A percentile compares a stretch with the other conserved stretches of the same genome.
Conservation (phyloP, 2,113 vertebrate genomes). For the Chauna torquata region DNA sequence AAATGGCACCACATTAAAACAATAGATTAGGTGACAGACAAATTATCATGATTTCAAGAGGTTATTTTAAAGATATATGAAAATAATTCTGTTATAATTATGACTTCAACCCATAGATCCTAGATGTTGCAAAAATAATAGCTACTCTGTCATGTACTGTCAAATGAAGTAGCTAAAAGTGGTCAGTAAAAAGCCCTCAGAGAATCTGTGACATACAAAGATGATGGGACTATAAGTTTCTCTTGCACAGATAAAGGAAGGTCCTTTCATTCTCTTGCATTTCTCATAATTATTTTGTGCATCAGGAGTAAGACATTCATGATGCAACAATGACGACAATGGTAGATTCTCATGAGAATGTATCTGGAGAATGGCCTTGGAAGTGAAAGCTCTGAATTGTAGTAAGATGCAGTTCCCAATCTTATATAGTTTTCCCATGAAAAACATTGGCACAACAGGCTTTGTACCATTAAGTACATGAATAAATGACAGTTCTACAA, state of each 20-base stretch:
- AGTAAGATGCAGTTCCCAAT: neutral
- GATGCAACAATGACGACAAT: neutral
- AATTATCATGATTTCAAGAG: neutral
- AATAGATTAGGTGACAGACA: neutral
- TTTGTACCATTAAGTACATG: neutral
- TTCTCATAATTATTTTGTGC: neutral
- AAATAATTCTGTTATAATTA: neutral
- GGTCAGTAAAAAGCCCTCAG: neutral
- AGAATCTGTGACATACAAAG: neutral
- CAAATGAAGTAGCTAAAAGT: neutral
- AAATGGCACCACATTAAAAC: neutral
- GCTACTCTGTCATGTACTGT: neutral
- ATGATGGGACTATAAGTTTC: neutral
- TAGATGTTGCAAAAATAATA: neutral
- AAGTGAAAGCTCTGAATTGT: neutral
- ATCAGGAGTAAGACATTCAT: neutral
- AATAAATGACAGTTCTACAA: conserved; percentile 11
- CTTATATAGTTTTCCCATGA: neutral
- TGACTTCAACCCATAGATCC: neutral
- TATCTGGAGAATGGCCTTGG: neutral
- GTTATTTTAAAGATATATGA: neutral
- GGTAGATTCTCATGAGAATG: neutral
- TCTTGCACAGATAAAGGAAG: neutral
- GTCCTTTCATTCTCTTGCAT: neutral
- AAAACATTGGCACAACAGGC: neutral